Evolutionary conservation across 92 coral and sea anemone genomes (phyloP).

Genomic region (Ricordea florida): DNA sequence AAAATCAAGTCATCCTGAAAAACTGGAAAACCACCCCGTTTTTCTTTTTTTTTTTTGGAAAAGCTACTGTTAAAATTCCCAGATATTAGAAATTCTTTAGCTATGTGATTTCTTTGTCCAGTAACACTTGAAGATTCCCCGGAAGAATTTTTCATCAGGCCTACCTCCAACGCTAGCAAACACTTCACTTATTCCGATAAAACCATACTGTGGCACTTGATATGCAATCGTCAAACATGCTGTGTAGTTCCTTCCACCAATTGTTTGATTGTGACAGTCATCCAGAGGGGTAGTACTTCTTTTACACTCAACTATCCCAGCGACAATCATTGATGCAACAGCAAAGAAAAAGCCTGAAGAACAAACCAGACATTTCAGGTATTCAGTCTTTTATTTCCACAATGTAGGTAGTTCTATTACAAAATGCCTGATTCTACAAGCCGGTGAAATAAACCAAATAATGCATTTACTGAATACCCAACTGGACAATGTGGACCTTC

Average conservation of each 20-base stretch:
- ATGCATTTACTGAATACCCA: too few species aligned
- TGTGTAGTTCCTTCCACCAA: slow-evolving; percentile 30
- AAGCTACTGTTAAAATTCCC: too few species aligned
- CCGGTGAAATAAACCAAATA: too few species aligned
- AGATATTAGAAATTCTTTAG: too few species aligned
- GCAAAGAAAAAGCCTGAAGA: slow-evolving; percentile 79
- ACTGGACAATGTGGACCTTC: too few species aligned
- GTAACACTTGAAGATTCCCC: not conserved
- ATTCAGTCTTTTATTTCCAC: too few species aligned
- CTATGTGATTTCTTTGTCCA: too few species aligned
- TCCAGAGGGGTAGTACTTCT: not conserved
- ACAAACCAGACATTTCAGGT: too few species aligned
- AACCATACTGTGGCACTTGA: slow-evolving; percentile 93
- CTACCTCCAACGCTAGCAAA: slow-evolving; percentile 95
- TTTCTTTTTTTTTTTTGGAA: too few species aligned
- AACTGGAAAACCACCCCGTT: not conserved
- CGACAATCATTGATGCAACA: slow-evolving; percentile 79
- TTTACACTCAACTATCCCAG: slow-evolving; percentile 76
- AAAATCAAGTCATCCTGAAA: too few species aligned
- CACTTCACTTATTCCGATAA: slow-evolving; percentile 93
- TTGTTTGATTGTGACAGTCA: slow-evolving; percentile 6
- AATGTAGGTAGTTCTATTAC: too few species aligned
- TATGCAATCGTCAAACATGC: slow-evolving; percentile 61
- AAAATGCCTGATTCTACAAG: too few species aligned
- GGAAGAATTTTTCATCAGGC: not conserved